Base-by-base conservation (phyloP, 2,113 vertebrate species). In the Falcunculus frontatus region DNA sequence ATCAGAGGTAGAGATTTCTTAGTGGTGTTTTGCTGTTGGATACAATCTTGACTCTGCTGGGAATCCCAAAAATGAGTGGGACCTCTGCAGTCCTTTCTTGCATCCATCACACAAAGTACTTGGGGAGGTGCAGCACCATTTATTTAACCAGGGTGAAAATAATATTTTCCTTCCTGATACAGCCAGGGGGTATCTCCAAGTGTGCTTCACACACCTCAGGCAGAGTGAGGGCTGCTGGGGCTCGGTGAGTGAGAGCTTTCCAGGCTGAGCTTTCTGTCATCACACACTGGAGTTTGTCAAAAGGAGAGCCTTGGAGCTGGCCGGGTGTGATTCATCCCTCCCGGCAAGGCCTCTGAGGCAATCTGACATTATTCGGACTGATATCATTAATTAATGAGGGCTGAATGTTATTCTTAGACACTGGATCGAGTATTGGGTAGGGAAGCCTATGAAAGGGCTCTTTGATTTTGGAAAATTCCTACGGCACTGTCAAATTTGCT, bases 401-500 rank as follows among this genome's bases (percentile, higher is more conserved):
- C 62, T 94, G 93, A 56, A 94, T 94, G 94, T 97, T 97, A 95
- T 97, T 97, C 93, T 96, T 96, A 97, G 94, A 65, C 77, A 57
- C 77, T 96, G 95, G 89, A 76, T 93, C 82, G 89, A 89, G 81
- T 68, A 92, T 49, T 89, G 90, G 60, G 90, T 92, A 96, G 85
- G 85, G 85, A 53, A 96, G 64, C 44, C 92, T 94, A 92, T 96
- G 96, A 97, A 97, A 97, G 95, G 80, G 64, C 93, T 87, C 93
- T 96, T 96, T 96, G 95, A 97, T 94, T 96, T 95, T 79, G 88
- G 95, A 96, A 96, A 97, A 96, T 96, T 97, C 93, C 95, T 96
- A 87, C 27, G 29, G 84, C 50, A 19, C 95, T 89, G 88, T 97
- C 88, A 96, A 94, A 93, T 95, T 96, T 92, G 73, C 90, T 93